A percentile compares a stretch with the other conserved stretches of the same genome.
Evolutionary conservation across 2,113 vertebrate species (phyloP).

Genomic region (Gymnorhina tibicen): DNA sequence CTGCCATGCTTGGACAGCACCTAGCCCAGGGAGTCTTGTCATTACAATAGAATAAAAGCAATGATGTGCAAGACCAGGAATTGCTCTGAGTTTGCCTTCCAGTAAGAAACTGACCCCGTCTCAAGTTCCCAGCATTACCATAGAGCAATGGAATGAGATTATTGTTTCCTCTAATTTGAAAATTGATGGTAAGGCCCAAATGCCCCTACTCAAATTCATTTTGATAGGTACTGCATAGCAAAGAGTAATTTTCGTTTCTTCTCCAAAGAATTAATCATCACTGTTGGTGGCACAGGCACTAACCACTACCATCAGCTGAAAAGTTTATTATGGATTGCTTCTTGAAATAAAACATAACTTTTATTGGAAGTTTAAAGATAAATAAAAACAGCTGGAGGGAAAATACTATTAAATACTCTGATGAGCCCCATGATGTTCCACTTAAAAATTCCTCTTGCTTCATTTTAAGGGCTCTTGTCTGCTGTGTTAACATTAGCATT

Average conservation of each 20-base stretch:
- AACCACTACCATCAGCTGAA: constrained; percentile 78
- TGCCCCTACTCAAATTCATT: neutral
- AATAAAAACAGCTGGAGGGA: constrained; percentile 84
- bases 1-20: neutral
- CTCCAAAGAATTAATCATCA: constrained; percentile 25
- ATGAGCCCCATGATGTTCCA: constrained; percentile 68
- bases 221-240: constrained; percentile 36
- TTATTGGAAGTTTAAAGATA: constrained; percentile 78
- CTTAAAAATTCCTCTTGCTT: constrained; percentile 70
- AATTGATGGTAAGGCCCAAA: neutral
- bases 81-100: neutral
- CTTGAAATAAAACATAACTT: constrained; percentile 79
- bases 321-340: constrained; percentile 84
- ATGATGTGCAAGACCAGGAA: neutral
- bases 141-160: constrained; percentile 47
- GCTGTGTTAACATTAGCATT: constrained; percentile 50
- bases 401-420: constrained; percentile 60
- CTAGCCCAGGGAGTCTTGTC: neutral
- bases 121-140: constrained; percentile 49
- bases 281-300: constrained; percentile 74
- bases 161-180: constrained; percentile 47
- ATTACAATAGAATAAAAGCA: neutral
- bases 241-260: constrained; percentile 4
- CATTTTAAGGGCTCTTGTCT: constrained; percentile 50
- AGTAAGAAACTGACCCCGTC: constrained; percentile 36